phyloP scores from a whole-genome alignment of 2,888 invertebrate genomes.

The Mythimna impura region DNA sequence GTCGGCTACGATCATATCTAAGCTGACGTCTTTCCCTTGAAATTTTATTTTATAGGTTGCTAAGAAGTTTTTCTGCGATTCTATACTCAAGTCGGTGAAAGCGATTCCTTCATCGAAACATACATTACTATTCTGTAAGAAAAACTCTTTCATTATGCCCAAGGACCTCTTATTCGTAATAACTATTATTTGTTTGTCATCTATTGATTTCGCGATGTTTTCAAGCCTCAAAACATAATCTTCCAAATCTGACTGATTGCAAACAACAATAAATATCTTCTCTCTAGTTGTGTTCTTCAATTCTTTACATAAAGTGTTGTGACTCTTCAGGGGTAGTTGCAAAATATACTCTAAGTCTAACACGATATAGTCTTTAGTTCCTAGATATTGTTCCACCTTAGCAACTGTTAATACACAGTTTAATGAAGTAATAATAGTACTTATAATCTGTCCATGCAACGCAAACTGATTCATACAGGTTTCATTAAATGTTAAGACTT shows the following conservation, averaged over 20 bases:
- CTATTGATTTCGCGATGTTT: slow-evolving; percentile 21
- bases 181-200: slow-evolving; percentile 15
- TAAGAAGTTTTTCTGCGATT: no score
- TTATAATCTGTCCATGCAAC: background rate
- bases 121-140: background rate
- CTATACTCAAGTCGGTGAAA: no score
- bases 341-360: background rate
- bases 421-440: background rate
- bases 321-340: background rate
- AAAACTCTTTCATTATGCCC: background rate
- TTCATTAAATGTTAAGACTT: background rate
- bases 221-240: slow-evolving; percentile 8
- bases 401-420: background rate
- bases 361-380: background rate
- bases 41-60: background rate
- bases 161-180: slow-evolving; percentile 2
- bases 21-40: background rate
- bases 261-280: background rate
- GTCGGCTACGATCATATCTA: no score
- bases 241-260: background rate
- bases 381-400: background rate
- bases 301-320: background rate
- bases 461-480: background rate
- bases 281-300: background rate
- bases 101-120: no score